A percentile compares a stretch with the other conserved stretches of the same genome.
Conservation (phyloP, 2,113 vertebrate genomes). For the Eretmochelys imbricata region DNA sequence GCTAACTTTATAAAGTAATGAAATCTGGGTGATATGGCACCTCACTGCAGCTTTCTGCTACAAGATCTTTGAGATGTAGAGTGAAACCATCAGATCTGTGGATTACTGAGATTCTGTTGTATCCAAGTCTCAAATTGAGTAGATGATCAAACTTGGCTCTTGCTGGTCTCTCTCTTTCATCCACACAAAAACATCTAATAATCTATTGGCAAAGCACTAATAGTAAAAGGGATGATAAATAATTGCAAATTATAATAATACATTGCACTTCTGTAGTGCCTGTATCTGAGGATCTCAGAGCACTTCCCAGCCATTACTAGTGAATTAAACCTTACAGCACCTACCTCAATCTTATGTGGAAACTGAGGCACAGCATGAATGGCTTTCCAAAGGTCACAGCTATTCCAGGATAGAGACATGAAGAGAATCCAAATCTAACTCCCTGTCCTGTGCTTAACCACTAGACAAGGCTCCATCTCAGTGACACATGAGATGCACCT, state of each 20-base stretch:
- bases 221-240: neutral
- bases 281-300: neutral
- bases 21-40: neutral
- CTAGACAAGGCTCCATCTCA: neutral
- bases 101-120: neutral
- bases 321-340: neutral
- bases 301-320: neutral
- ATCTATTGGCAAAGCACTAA: neutral
- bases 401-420: neutral
- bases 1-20: neutral
- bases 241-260: neutral
- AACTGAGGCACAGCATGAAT: neutral
- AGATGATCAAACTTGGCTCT: neutral
- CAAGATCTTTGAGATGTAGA: neutral
- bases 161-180: neutral
- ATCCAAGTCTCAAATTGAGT: neutral
- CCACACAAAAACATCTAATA: neutral
- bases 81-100: neutral
- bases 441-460: neutral
- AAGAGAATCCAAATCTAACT: neutral
- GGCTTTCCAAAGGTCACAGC: neutral
- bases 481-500: neutral
- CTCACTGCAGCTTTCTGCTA: neutral
- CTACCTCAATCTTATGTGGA: neutral
- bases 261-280: rapidly evolving